A percentile compares a stretch with the other conserved stretches of the same genome.
phyloP scores from a whole-genome alignment of 1,140 invertebrate genomes.

The Lucilia cuprina region DNA sequence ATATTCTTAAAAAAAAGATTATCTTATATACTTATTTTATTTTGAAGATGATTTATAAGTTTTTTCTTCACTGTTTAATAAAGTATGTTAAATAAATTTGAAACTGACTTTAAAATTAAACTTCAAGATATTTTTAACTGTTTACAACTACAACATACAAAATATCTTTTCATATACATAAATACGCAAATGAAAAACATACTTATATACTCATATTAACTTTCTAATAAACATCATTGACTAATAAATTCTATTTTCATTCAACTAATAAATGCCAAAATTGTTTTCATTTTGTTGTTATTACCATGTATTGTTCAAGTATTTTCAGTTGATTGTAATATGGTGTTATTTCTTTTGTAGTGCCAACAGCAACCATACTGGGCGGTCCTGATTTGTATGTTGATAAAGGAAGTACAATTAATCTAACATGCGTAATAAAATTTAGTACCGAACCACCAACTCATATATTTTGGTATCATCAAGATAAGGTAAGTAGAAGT shows the following conservation, averaged over 20 bases:
- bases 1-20: too few relatives aligned
- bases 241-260: background rate
- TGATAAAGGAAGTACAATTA: constrained; percentile 86
- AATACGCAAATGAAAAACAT: background rate
- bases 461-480: constrained; percentile 94
- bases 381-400: constrained; percentile 88
- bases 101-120: too few relatives aligned
- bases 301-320: too few relatives aligned
- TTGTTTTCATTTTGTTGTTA: background rate
- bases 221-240: background rate
- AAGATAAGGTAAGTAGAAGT: constrained; percentile 78
- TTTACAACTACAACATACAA: too few relatives aligned
- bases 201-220: background rate
- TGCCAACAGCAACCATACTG: constrained; percentile 84
- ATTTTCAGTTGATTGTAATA: background rate
- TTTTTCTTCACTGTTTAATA: too few relatives aligned
- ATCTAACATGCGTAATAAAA: constrained; percentile 88
- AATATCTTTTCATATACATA: too few relatives aligned
- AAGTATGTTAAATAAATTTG: too few relatives aligned
- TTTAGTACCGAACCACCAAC: constrained; percentile 88
- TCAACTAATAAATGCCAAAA: background rate
- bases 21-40: too few relatives aligned
- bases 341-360: constrained; percentile 64
- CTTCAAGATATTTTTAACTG: too few relatives aligned
- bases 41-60: too few relatives aligned